Conservation (phyloP, 2,113 vertebrate genomes). For the Bettongia penicillata region DNA sequence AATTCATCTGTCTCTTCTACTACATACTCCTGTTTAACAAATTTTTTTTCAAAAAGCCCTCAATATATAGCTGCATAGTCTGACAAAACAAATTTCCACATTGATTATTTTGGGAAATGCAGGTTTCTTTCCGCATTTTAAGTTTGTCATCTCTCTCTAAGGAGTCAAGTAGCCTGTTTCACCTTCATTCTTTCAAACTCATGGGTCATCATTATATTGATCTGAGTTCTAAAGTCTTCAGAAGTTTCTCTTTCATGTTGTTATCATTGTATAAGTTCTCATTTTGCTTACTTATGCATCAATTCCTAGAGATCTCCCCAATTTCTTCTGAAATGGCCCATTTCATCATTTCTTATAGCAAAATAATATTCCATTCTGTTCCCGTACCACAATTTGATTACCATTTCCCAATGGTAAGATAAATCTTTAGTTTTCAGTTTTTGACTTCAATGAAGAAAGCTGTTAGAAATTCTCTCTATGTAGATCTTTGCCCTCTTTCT, state of each 20-base stretch:
- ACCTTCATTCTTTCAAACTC: background rate
- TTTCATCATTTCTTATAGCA: background rate
- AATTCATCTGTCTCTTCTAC: background rate
- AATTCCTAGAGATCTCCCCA: background rate
- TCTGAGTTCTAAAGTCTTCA: background rate
- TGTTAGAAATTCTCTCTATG: background rate
- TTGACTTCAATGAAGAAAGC: background rate
- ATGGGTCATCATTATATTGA: background rate
- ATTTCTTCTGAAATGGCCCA: background rate
- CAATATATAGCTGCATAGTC: background rate
- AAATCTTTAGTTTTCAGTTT: background rate
- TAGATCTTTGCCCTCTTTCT: background rate
- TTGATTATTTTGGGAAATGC: background rate
- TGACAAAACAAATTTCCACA: background rate
- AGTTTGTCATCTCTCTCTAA: background rate
- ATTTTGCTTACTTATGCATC: background rate
- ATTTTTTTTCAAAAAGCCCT: background rate
- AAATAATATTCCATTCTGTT: background rate
- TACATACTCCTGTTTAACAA: background rate
- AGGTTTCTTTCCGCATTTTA: background rate
- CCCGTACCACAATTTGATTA: background rate
- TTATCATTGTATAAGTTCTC: background rate
- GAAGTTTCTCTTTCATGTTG: background rate
- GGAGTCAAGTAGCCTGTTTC: background rate
- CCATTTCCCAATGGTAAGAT: background rate